phyloP scores from a whole-genome alignment of 2,113 vertebrate genomes.

The Elaphurus davidianus region DNA sequence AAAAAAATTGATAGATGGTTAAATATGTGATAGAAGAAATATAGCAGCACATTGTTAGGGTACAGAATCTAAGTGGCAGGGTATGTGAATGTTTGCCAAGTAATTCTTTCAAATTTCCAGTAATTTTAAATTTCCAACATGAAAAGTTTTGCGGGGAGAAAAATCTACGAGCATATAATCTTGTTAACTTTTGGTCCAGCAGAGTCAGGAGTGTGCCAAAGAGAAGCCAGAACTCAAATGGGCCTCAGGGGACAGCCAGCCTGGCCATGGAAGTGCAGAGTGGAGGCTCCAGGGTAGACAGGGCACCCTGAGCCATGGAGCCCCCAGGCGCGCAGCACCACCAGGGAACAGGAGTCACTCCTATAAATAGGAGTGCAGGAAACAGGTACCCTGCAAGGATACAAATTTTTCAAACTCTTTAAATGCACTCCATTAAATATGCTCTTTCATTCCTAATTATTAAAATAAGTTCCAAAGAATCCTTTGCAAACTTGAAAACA shows the following conservation, averaged over 20 bases:
- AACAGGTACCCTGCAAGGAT: neutral
- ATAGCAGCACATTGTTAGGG: neutral
- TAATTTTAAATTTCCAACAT: neutral
- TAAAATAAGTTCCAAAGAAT: neutral
- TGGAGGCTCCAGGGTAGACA: neutral
- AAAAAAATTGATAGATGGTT: neutral
- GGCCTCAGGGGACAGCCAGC: neutral
- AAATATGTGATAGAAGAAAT: neutral
- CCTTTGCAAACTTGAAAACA: neutral
- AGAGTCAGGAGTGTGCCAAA: neutral
- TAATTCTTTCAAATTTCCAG: neutral
- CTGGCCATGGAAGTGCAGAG: rapidly evolving
- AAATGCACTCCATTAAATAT: neutral
- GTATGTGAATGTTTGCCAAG: neutral
- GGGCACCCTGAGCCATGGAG: neutral
- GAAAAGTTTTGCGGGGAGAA: neutral
- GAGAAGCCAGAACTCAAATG: neutral
- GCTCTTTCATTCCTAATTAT: neutral
- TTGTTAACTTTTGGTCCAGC: neutral
- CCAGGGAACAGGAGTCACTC: neutral
- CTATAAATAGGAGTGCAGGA: neutral
- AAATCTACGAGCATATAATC: neutral
- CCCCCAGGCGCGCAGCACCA: neutral
- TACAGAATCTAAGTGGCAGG: neutral
- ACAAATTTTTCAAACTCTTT: neutral